These are phyloP conservation scores for Meleagris gallopavo DNA, from an alignment of 2,113 vertebrate genomes.

Conservation along the genomic window DNA sequence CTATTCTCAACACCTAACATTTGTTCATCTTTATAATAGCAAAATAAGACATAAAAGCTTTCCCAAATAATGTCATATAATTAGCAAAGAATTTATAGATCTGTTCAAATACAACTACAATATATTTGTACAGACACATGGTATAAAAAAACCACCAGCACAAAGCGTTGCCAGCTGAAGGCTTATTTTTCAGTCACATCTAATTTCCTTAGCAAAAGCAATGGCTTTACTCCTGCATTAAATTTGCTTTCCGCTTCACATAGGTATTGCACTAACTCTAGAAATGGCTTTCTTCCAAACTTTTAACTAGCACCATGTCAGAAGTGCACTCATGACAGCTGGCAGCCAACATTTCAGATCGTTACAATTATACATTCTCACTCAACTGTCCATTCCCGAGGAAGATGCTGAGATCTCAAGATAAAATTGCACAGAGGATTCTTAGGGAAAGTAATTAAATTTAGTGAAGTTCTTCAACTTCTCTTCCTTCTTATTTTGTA, in stretches of 20 bases:
- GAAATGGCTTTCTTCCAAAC: conserved; percentile 11
- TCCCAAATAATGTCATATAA: not conserved
- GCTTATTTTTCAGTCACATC: not conserved
- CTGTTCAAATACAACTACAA: not conserved
- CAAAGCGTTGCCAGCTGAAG: not conserved
- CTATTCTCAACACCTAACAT: not conserved
- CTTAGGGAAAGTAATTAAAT: not conserved
- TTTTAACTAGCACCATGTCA: not conserved
- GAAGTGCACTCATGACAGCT: not conserved
- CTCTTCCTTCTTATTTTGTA: not conserved
- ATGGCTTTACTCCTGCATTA: not conserved
- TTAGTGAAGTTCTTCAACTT: not conserved
- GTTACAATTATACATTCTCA: not conserved
- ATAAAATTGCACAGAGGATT: not conserved
- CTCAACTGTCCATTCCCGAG: not conserved
- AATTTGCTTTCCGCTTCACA: not conserved
- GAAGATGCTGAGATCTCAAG: not conserved
- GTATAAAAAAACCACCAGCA: not conserved
- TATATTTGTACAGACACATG: not conserved
- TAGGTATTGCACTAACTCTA: not conserved
- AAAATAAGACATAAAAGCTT: not conserved
- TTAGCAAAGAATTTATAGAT: not conserved
- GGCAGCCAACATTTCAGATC: not conserved
- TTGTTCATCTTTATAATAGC: not conserved
- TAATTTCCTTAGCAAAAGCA: not conserved